phyloP scores from a whole-genome alignment of 2,113 vertebrate genomes.

The Nettapus auritus region DNA sequence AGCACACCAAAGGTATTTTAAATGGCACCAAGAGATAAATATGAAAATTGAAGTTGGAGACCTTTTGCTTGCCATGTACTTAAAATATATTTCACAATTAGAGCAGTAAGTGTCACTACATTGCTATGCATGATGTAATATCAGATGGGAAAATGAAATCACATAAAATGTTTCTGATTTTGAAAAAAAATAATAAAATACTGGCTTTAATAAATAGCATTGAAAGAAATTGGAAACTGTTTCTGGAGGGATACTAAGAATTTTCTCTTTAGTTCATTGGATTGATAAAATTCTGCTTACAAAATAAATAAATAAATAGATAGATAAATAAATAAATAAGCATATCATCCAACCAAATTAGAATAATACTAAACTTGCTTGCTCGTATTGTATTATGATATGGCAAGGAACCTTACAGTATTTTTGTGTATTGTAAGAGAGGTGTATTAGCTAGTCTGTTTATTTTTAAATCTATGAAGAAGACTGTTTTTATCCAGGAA shows the following conservation, averaged over 20 bases:
- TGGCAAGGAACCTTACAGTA: neutral
- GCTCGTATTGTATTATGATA: neutral
- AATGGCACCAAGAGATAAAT: neutral
- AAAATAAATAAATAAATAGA: neutral
- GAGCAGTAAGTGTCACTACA: constrained; percentile 17
- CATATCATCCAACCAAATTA: neutral
- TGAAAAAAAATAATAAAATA: neutral
- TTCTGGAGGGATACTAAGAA: neutral
- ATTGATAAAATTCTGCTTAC: neutral
- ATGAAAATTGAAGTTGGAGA: neutral
- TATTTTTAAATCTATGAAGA: neutral
- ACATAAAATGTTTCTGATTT: neutral
- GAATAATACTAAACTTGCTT: neutral
- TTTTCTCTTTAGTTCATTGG: neutral
- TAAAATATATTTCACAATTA: neutral
- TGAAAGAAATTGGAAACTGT: neutral
- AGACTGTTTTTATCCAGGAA: neutral
- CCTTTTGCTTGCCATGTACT: neutral
- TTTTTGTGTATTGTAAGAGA: neutral
- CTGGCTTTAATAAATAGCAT: neutral
- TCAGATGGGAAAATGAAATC: constrained; percentile 63
- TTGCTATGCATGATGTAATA: constrained; percentile 57
- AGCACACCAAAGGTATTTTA: neutral
- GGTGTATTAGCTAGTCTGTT: neutral
- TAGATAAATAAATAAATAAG: neutral